Evolutionary conservation across 2,888 invertebrate species (phyloP), one percentile per base, ranked within the genome.

Genomic region (Bombylius discolor): DNA sequence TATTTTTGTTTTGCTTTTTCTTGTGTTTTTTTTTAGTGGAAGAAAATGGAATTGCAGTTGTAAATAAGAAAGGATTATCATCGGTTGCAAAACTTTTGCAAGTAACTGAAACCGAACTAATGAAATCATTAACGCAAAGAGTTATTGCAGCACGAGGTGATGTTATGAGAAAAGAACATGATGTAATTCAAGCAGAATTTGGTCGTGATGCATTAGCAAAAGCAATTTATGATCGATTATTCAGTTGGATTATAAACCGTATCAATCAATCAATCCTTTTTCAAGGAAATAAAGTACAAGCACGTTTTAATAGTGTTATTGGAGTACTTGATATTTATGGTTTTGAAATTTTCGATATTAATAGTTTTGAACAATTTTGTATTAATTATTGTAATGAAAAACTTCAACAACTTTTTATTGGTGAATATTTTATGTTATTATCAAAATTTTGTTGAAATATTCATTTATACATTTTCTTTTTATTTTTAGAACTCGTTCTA

Each of bases 301-400:
- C 68, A 55, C 76, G 75, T 62, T 63, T 57, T 36, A 62, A 64
- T 49, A 68, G 71, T 0, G 74, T 74, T 3, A 74, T 74, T 56
- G 97, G 97, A 11, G 97, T 98, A 6, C 77, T 99, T 52, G 98
- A 99, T 70, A 99, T 99, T 68, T 99, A 98, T 72, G 98, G 98
- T 31, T 99, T 98, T 74, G 98, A 99, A 78, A 95, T 98, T 63
- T 96, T 99, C 73, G 95, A 96, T 64, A 82, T 82, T 36, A 98
- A 98, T 75, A 94, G 93, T 76, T 96, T 98, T 75, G 98, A 98
- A 73, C 98, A 98, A 77, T 94, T 98, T 76, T 98, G 97, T 74
- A 98, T 98, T 14, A 98, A 98, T 76, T 98, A 97, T 76, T 98
- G 97, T 70, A 98, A 98, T 71, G 98, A 98, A 77, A 98, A 98